Conservation (phyloP, 2,888 invertebrate genomes). For the Diabrotica balteata region DNA sequence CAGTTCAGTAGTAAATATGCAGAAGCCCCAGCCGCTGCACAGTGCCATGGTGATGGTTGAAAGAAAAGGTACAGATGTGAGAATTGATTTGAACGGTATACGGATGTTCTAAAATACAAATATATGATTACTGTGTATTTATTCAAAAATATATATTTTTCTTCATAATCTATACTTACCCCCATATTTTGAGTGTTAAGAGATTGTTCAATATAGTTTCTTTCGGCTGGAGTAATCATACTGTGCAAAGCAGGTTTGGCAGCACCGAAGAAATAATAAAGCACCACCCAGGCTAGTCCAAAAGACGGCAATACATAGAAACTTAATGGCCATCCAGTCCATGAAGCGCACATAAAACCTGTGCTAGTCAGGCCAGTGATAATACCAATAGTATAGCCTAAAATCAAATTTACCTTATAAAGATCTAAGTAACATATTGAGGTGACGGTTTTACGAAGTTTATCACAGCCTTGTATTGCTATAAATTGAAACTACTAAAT, state of each 20-base stretch:
- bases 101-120: neutral
- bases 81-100: neutral
- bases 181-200: conserved; percentile 1
- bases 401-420: neutral
- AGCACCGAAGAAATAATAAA: conserved; percentile 4
- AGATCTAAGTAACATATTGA: neutral
- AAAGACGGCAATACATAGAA: conserved; percentile 12
- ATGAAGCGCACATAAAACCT: conserved; percentile 15
- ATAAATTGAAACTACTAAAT: too few species aligned
- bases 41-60: neutral
- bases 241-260: conserved; percentile 1
- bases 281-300: neutral
- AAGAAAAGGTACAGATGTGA: neutral
- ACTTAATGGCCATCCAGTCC: conserved; percentile 10
- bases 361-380: neutral
- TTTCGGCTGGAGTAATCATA: conserved; percentile 7
- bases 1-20: neutral
- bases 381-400: conserved; percentile 7
- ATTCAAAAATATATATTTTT: too few species aligned
- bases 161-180: neutral
- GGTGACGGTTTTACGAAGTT: too few species aligned
- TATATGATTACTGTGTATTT: too few species aligned
- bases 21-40: neutral
- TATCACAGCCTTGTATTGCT: too few species aligned
- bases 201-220: conserved; percentile 4